Conservation (phyloP, 2,113 vertebrate species). For the Embiotoca jacksoni region DNA sequence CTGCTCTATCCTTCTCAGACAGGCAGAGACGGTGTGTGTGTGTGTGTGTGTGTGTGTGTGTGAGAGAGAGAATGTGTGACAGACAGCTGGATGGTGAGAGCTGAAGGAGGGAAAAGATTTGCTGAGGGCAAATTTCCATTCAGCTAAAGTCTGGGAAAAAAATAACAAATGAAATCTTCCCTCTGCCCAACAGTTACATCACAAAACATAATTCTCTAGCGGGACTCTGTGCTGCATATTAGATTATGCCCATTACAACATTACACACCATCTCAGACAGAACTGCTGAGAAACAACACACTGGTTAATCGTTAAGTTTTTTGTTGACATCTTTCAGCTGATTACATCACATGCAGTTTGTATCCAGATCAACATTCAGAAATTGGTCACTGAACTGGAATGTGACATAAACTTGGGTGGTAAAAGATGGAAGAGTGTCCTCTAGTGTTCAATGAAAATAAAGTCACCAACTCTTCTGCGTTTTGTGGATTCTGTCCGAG, state of each 20-base stretch:
- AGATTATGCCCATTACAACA: neutral
- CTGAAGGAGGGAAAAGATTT: constrained; percentile 33
- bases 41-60: constrained; percentile 23
- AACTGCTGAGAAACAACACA: constrained; percentile 28
- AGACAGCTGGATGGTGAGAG: constrained; percentile 17
- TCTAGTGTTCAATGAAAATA: constrained; percentile 56
- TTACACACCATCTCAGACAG: neutral
- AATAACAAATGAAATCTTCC: constrained; percentile 82
- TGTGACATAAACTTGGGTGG: constrained; percentile 15
- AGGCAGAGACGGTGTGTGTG: constrained; percentile 6
- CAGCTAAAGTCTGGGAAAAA: constrained; percentile 87
- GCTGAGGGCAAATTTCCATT: constrained; percentile 77
- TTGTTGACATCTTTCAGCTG: constrained; percentile 14
- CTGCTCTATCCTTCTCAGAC: constrained; percentile 49
- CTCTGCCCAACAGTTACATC: constrained; percentile 53
- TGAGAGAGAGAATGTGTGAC: constrained; percentile 25
- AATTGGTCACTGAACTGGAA: constrained; percentile 48
- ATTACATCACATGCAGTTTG: constrained; percentile 26
- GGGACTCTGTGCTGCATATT: constrained; percentile 1
- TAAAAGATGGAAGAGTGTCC: constrained; percentile 41
- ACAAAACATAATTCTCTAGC: constrained; percentile 14
- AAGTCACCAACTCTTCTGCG: neutral
- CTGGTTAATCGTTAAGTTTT: constrained; percentile 31
- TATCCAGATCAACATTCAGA: constrained; percentile 12
- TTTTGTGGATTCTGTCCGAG: neutral